These are phyloP conservation scores for Anguilla marmorata DNA, from an alignment of 2,797 vertebrate species.

Conservation along the genomic window DNA sequence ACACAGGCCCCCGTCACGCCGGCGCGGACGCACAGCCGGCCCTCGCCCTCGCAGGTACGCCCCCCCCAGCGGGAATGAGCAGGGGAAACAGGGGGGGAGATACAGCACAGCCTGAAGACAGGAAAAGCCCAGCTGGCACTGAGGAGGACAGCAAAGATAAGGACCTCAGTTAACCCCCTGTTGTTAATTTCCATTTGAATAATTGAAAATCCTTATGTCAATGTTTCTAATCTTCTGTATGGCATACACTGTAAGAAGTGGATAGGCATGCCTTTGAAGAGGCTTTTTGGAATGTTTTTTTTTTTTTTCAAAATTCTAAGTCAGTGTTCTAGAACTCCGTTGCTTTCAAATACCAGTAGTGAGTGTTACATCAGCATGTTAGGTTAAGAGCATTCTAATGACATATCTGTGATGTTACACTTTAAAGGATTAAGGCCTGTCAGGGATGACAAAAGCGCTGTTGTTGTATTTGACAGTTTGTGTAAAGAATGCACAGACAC, in stretches of 20 bases:
- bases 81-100: background rate
- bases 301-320: too few relatives aligned
- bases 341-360: too few relatives aligned
- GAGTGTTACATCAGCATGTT: too few relatives aligned
- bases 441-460: background rate
- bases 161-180: background rate
- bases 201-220: background rate
- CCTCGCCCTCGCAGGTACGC: constrained; percentile 58
- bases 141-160: background rate
- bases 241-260: background rate
- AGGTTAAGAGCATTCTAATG: background rate
- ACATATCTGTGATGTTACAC: background rate
- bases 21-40: constrained; percentile 57
- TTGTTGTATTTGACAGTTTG: background rate
- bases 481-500: background rate
- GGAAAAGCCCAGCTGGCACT: background rate
- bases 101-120: background rate
- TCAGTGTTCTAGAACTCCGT: too few relatives aligned
- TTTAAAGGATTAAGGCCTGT: background rate
- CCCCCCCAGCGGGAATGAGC: background rate
- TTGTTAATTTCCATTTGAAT: background rate
- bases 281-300: too few relatives aligned
- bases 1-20: constrained; percentile 57
- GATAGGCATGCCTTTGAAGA: background rate
- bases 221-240: background rate